A percentile compares a stretch with the other conserved stretches of the same genome.
These are phyloP conservation scores for Otolemur garnettii DNA, from an alignment of 2,113 vertebrate species.

Conservation along the genomic window DNA sequence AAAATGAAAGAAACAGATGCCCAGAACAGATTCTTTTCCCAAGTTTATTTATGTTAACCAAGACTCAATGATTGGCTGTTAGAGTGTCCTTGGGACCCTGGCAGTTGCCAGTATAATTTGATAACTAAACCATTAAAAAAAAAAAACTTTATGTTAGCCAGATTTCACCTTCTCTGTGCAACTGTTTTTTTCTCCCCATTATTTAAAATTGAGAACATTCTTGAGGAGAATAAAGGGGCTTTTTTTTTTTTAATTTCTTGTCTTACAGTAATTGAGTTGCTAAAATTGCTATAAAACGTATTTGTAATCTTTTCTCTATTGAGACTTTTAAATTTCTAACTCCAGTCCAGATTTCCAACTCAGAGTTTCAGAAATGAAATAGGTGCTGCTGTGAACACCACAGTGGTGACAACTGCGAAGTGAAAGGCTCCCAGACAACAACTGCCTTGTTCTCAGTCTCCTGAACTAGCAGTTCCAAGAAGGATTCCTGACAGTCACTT, in stretches of 20 bases:
- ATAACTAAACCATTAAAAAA: not conserved
- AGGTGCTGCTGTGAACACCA: not conserved
- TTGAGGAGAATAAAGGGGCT: not conserved
- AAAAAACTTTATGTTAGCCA: not conserved
- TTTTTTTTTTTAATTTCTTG: not conserved
- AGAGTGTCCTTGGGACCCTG: not conserved
- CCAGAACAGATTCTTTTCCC: not conserved
- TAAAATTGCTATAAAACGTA: not conserved
- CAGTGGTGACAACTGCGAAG: not conserved
- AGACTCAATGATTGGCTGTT: not conserved
- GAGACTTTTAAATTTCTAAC: not conserved
- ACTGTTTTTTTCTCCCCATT: not conserved
- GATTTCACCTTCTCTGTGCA: not conserved
- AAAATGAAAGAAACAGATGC: not conserved
- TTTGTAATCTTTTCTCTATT: not conserved
- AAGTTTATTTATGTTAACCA: not conserved
- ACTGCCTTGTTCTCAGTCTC: no score
- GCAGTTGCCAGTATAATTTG: not conserved
- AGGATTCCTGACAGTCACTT: rapidly evolving
- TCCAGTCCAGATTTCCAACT: not conserved
- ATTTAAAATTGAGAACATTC: not conserved
- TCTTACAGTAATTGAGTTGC: not conserved
- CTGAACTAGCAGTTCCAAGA: rapidly evolving
- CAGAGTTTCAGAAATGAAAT: not conserved
- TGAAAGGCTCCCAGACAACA: rapidly evolving